Evolutionary conservation across 2,797 vertebrate genomes (phyloP).

Genomic region (Lepus oiostolus): DNA sequence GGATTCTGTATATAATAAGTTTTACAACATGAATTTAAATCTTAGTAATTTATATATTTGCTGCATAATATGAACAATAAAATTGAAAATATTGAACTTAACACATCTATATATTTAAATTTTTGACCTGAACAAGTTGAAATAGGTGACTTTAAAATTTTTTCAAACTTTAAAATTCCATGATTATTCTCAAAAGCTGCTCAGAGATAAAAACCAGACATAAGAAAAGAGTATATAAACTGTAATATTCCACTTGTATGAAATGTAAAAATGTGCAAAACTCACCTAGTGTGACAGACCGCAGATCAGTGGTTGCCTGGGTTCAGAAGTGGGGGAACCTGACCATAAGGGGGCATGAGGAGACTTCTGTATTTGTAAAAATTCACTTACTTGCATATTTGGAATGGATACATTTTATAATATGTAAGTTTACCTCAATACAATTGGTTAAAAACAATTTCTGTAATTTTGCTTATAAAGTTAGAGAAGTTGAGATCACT

Average conservation of each 20-base stretch:
- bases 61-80: background rate
- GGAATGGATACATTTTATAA: background rate
- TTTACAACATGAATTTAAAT: conserved; percentile 62
- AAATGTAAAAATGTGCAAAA: conserved; percentile 32
- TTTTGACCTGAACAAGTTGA: conserved; percentile 56
- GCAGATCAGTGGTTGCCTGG: background rate
- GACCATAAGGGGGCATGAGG: background rate
- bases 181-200: conserved; percentile 47
- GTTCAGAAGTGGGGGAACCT: background rate
- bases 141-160: background rate
- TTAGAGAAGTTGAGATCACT: background rate
- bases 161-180: conserved; percentile 36
- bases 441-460: conserved; percentile 34
- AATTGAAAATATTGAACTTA: conserved; percentile 43
- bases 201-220: background rate
- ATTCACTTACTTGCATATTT: background rate
- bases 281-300: background rate
- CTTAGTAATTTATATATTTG: conserved; percentile 31
- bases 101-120: conserved; percentile 8
- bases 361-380: conserved; percentile 3
- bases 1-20: conserved; percentile 46
- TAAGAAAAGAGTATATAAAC: background rate
- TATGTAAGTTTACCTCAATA: background rate
- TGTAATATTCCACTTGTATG: background rate
- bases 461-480: background rate